Conservation (phyloP, 2,888 invertebrate genomes). For the Eurytoma californica region DNA sequence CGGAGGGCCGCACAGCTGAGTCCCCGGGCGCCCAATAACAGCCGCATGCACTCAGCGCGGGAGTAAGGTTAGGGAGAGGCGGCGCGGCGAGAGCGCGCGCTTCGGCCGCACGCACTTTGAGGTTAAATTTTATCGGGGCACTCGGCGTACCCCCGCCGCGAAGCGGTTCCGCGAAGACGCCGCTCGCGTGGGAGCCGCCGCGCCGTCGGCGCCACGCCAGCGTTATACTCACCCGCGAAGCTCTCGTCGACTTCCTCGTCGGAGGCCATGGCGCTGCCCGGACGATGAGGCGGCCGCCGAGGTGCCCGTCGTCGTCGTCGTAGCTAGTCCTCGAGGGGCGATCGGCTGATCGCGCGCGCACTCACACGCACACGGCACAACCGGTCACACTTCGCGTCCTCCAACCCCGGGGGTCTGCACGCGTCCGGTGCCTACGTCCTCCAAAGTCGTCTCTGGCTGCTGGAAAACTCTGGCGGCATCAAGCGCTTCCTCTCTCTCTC, state of each 20-base stretch:
- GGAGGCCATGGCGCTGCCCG: slow-evolving; percentile 82
- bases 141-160: slow-evolving; percentile 25
- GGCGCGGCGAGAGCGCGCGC: slow-evolving; percentile 25
- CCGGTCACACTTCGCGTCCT: slow-evolving; percentile 11
- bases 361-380: slow-evolving; percentile 21
- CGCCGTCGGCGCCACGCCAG: not conserved
- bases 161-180: not conserved
- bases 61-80: slow-evolving; percentile 42
- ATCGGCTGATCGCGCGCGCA: not conserved
- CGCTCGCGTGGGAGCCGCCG: not conserved
- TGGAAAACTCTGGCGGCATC: slow-evolving; percentile 32
- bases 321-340: slow-evolving; percentile 1
- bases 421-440: not conserved
- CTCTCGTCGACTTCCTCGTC: slow-evolving; percentile 92
- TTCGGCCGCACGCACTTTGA: slow-evolving; percentile 26
- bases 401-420: not conserved
- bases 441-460: slow-evolving; percentile 4
- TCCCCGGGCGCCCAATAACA: no score
- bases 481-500: slow-evolving; percentile 17
- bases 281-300: slow-evolving; percentile 25
- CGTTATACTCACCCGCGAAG: slow-evolving; percentile 85
- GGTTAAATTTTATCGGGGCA: slow-evolving; percentile 24
- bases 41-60: no score
- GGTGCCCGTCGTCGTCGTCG: slow-evolving; percentile 6
- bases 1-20: no score